Evolutionary conservation across 2,113 vertebrate genomes (phyloP).

Genomic region (Progne subis): DNA sequence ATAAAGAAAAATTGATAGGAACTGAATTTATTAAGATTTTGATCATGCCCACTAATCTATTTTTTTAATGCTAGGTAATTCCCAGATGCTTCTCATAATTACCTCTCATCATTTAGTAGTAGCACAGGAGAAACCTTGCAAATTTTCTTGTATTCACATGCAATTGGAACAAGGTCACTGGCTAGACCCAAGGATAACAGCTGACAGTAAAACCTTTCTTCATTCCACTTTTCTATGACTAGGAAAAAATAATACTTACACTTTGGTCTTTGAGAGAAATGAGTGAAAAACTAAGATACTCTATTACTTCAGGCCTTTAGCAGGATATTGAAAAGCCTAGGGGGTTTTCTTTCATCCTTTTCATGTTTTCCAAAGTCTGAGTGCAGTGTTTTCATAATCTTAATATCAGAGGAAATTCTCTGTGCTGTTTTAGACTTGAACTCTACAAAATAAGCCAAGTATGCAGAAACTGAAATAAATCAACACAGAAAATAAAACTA

Average conservation of each 20-base stretch:
- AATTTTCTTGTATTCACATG: constrained; percentile 21
- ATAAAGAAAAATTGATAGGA: background rate
- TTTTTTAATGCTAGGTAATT: constrained; percentile 49
- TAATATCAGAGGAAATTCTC: background rate
- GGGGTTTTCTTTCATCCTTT: background rate
- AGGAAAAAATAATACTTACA: background rate
- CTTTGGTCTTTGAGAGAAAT: background rate
- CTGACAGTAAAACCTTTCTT: background rate
- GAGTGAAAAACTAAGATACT: background rate
- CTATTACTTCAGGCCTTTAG: background rate
- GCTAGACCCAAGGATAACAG: constrained; percentile 29
- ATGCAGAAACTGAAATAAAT: background rate
- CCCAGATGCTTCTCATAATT: constrained; percentile 52
- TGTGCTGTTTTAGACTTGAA: background rate
- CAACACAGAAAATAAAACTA: background rate
- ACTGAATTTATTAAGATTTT: constrained; percentile 15
- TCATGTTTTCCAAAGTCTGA: background rate
- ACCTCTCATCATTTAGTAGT: background rate
- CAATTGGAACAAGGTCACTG: constrained; percentile 30
- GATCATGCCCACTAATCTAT: background rate
- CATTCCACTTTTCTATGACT: background rate
- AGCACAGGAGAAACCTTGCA: constrained; percentile 3
- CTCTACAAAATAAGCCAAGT: background rate
- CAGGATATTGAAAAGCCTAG: background rate
- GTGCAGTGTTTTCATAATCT: background rate